Evolutionary conservation across 2,888 invertebrate genomes (phyloP), one percentile per base, ranked within the genome.

Genomic region (Tolmerus cingulatus): DNA sequence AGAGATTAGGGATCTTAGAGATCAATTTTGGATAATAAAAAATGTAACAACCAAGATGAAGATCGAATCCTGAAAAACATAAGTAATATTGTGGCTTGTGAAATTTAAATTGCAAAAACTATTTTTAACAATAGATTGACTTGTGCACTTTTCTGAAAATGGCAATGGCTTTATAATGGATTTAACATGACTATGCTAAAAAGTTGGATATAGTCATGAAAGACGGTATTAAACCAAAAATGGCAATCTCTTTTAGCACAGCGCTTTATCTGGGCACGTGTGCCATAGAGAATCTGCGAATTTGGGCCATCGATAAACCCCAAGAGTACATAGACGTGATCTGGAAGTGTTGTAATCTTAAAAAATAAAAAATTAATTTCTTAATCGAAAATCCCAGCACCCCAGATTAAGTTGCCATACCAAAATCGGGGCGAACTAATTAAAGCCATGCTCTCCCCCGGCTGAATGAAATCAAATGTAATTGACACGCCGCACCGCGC

Each of bases 381-480:
- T 66, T 23, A 66, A 66, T 66, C 66, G 57, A 57, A 66, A 66
- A 23, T 12, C 12, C 27, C 23, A 66, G 19, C 57, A 57, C 19
- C 57, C 8, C 9, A 66, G 66, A 66, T 66, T 27, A 66, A 66
- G 27, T 79, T 51, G 51, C 43, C 23, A 5, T 37, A 9, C n/a
- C 16, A 27, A 79, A 79, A 79, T 51, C 16, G 27, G 30, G 27
- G 43, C 66, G 30, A 79, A 27, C 46, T 79, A 79, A 79, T 79
- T 79, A 51, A 79, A 79, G 19, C 27, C 8, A 79, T 79, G 79
- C 40, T 66, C 79, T 51, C 16, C 30, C 30, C 27, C 79, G 51
- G 12, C 16, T 79, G 51, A 79, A 79, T 79, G 79, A 55, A 79
- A 51, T 46, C 79, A 51, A 30, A 46, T 79, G 79, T 79, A 79